Percentiles rank a stretch among this genome's conserved stretches.
Conservation (phyloP, 2,113 vertebrate genomes). For the Thalassarche chlororhynchos region DNA sequence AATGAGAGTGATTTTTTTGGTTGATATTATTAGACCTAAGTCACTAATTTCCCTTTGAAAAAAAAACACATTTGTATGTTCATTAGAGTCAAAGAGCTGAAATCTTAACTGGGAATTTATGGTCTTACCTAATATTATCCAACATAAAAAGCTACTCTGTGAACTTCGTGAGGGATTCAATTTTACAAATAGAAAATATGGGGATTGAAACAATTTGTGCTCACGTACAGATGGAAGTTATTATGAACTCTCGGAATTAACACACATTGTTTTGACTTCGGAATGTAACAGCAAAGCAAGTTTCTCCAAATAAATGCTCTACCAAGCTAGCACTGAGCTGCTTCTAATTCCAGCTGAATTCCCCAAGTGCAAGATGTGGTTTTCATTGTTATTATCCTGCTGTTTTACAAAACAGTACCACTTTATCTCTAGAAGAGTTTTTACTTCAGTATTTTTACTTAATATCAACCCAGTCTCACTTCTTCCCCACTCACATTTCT, state of each 20-base stretch:
- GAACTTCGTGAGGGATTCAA: background rate
- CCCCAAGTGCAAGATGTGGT: slow-evolving; percentile 6
- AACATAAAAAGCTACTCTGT: background rate
- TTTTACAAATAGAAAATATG: background rate
- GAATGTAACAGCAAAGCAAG: slow-evolving; percentile 66
- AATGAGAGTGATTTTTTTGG: background rate
- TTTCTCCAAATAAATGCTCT: slow-evolving; percentile 47
- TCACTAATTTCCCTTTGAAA: background rate
- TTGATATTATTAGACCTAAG: background rate
- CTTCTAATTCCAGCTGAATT: slow-evolving; percentile 57
- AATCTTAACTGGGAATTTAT: background rate
- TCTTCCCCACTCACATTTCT: background rate
- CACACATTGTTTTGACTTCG: slow-evolving; percentile 52
- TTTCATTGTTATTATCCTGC: slow-evolving; percentile 43
- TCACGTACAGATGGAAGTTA: slow-evolving; percentile 59
- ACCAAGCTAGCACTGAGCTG: slow-evolving; percentile 35
- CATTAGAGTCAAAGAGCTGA: background rate
- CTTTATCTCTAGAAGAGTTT: background rate
- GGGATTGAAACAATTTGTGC: slow-evolving; percentile 38
- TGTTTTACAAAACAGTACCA: slow-evolving; percentile 45
- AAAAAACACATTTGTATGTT: background rate
- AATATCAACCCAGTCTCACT: background rate
- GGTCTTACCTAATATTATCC: background rate
- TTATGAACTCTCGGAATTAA: slow-evolving; percentile 40
- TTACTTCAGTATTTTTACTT: background rate